Evolutionary conservation across 2,888 invertebrate species (phyloP).

Genomic region (Ophion obscuratus): DNA sequence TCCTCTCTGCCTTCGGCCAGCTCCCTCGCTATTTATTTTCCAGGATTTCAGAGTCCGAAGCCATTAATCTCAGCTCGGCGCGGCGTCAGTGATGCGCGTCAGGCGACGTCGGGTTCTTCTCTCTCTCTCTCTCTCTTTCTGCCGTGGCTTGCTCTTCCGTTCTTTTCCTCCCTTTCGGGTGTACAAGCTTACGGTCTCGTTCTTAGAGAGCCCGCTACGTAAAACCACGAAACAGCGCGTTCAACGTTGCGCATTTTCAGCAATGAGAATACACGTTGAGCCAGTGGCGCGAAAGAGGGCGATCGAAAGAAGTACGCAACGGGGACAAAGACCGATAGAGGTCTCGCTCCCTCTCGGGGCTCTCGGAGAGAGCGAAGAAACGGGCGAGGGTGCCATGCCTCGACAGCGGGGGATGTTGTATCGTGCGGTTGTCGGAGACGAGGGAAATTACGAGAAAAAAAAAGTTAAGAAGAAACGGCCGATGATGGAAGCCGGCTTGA

Average conservation of each 20-base stretch:
- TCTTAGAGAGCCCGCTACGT: slow-evolving; percentile 72
- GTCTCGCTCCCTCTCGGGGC: slow-evolving; percentile 6
- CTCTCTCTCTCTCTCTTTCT: slow-evolving; percentile 69
- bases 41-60: slow-evolving; percentile 83
- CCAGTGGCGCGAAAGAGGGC: slow-evolving; percentile 59
- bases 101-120: slow-evolving; percentile 82
- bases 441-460: slow-evolving; percentile 55
- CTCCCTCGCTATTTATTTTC: slow-evolving; percentile 83
- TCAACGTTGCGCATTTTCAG: slow-evolving; percentile 30
- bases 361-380: slow-evolving; percentile 32
- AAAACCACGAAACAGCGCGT: slow-evolving; percentile 47
- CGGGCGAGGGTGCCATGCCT: slow-evolving; percentile 35
- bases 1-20: slow-evolving; percentile 70
- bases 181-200: slow-evolving; percentile 59
- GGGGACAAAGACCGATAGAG: slow-evolving; percentile 63
- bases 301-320: slow-evolving; percentile 60
- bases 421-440: slow-evolving; percentile 30
- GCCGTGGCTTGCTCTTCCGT: slow-evolving; percentile 18
- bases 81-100: slow-evolving; percentile 83
- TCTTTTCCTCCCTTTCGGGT: slow-evolving; percentile 41
- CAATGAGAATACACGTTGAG: slow-evolving; percentile 35
- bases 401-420: slow-evolving; percentile 49
- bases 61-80: slow-evolving; percentile 82
- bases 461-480: slow-evolving; percentile 37
- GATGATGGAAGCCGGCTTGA: slow-evolving; percentile 54